Evolutionary conservation across 2,797 vertebrate species (phyloP).

Genomic region (Adelosebastes latens): DNA sequence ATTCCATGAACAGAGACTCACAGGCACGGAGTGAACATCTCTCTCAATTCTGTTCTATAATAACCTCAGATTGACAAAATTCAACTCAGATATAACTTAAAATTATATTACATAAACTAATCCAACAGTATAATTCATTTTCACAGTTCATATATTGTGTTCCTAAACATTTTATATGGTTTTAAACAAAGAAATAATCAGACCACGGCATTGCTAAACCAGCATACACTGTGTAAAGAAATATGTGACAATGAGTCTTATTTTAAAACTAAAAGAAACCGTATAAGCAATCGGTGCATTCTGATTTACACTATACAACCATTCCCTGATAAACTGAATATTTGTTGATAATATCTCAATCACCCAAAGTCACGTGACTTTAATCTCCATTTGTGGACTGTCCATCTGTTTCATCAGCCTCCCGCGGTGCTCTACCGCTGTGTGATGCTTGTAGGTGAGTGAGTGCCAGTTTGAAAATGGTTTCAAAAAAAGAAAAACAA

Average conservation of each 20-base stretch:
- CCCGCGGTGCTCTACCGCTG: not conserved
- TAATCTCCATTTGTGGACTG: not conserved
- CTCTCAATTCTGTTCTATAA: not conserved
- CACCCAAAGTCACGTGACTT: constrained; percentile 13
- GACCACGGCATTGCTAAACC: not conserved
- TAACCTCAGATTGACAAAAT: not conserved
- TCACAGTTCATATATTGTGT: not conserved
- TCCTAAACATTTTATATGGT: not conserved
- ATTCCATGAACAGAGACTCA: not conserved
- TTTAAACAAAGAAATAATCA: not conserved
- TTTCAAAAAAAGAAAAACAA: not conserved
- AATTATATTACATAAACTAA: not conserved
- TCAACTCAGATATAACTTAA: not conserved
- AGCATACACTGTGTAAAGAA: not conserved
- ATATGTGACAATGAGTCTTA: not conserved
- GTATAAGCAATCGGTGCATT: not conserved
- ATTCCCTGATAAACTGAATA: not conserved
- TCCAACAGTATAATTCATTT: not conserved
- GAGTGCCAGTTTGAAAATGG: not conserved
- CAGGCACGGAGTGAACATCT: not conserved
- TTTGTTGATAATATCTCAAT: not conserved
- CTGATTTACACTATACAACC: not conserved
- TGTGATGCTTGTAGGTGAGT: not conserved
- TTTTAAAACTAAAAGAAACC: not conserved
- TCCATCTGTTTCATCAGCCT: constrained; percentile 25